Evolutionary conservation across 2,888 invertebrate genomes (phyloP).

Genomic region (Drosophila infuscata): DNA sequence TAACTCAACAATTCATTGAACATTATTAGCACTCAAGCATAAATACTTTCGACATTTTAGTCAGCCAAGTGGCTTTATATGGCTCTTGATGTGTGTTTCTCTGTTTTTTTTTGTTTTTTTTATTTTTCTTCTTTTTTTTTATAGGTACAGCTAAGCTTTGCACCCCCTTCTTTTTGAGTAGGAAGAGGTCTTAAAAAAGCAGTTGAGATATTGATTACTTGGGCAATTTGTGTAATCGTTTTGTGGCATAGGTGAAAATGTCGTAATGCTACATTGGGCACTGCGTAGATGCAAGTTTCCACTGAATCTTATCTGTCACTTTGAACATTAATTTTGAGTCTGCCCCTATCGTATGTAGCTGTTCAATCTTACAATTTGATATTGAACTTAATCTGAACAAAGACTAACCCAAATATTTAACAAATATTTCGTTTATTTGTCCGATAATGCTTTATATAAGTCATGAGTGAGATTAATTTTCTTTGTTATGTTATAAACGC

Average conservation of each 20-base stretch:
- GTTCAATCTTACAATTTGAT: slow-evolving; percentile 6
- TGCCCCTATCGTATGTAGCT: not conserved
- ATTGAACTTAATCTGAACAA: slow-evolving; percentile 1
- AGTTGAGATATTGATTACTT: slow-evolving; percentile 23
- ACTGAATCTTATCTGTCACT: not conserved
- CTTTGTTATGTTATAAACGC: not conserved
- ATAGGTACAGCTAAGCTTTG: slow-evolving; percentile 40
- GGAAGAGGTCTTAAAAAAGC: not conserved
- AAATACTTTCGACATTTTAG: slow-evolving; percentile 61
- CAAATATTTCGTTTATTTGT: not conserved
- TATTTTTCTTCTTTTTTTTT: slow-evolving; percentile 5
- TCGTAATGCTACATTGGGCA: slow-evolving; percentile 20
- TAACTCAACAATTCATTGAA: slow-evolving; percentile 71
- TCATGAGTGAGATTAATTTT: not conserved
- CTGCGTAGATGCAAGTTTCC: not conserved
- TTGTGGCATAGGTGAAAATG: slow-evolving; percentile 55
- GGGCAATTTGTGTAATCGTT: slow-evolving; percentile 43
- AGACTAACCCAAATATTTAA: not conserved
- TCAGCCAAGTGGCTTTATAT: slow-evolving; percentile 48
- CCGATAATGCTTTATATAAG: not conserved
- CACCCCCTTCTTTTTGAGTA: not conserved
- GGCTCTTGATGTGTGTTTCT: slow-evolving; percentile 11
- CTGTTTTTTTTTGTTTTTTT: too few relatives aligned
- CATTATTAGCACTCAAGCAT: slow-evolving; percentile 80
- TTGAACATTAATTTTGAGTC: not conserved